Conservation (phyloP, 2,888 invertebrate genomes). For the Calliphora vomitoria region DNA sequence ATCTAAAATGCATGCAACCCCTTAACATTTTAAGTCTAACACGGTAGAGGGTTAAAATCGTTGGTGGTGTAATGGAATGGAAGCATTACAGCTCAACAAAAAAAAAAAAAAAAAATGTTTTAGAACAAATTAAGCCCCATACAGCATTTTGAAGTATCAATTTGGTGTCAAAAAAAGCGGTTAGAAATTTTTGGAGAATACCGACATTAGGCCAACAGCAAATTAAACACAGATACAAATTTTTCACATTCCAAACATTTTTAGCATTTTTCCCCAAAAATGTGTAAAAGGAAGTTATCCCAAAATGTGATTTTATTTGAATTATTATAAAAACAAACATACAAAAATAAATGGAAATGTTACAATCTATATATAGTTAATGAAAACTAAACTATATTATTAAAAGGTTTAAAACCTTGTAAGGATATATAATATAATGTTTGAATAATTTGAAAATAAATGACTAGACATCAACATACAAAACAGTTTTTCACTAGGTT, state of each 20-base stretch:
- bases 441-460: constrained; percentile 62
- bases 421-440: background rate
- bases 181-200: constrained; percentile 77
- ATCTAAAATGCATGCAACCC: constrained; percentile 37
- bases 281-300: background rate
- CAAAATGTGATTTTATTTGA: background rate
- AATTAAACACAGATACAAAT: constrained; percentile 72
- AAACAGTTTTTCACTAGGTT: constrained; percentile 76
- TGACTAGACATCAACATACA: constrained; percentile 74
- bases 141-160: background rate
- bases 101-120: constrained; percentile 23
- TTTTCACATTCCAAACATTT: constrained; percentile 73
- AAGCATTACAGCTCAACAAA: background rate
- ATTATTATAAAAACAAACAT: background rate
- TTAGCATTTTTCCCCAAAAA: constrained; percentile 10
- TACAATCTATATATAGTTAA: too few relatives aligned
- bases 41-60: constrained; percentile 33
- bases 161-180: constrained; percentile 66
- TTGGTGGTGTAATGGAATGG: background rate
- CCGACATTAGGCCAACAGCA: constrained; percentile 82
- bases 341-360: too few relatives aligned
- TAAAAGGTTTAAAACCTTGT: background rate
- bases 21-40: background rate
- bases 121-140: constrained; percentile 2
- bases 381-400: background rate